Conservation (phyloP, 2,797 vertebrate genomes). For the Carcharodon carcharias region DNA sequence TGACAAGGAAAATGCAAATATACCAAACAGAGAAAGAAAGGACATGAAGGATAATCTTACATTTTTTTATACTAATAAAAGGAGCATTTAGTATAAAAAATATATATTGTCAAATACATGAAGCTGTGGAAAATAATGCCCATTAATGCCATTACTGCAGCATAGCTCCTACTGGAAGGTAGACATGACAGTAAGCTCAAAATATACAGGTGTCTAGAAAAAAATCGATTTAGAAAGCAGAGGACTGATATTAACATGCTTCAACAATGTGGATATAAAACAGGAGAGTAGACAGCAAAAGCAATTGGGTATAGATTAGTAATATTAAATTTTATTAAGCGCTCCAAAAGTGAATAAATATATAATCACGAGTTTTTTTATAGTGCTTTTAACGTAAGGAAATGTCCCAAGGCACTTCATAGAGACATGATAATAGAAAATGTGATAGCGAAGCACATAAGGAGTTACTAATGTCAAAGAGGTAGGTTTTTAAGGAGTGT, state of each 20-base stretch:
- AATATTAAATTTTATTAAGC: background rate
- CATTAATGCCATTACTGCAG: background rate
- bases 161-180: too few species aligned
- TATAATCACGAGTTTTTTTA: too few species aligned
- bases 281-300: background rate
- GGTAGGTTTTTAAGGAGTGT: too few species aligned
- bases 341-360: background rate
- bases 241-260: background rate
- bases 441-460: too few species aligned
- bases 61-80: background rate
- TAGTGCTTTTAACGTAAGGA: too few species aligned
- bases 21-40: background rate
- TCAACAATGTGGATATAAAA: background rate
- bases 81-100: background rate
- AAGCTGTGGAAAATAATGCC: background rate
- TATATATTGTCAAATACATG: background rate
- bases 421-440: too few species aligned
- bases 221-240: background rate
- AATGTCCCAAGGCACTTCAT: too few species aligned
- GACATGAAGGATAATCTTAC: background rate
- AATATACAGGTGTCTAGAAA: background rate
- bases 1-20: background rate
- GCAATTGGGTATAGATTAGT: background rate
- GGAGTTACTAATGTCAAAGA: too few species aligned
- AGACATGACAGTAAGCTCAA: background rate